These are phyloP conservation scores for Dipus sagitta DNA, from an alignment of 2,797 vertebrate genomes.

Conservation along the genomic window DNA sequence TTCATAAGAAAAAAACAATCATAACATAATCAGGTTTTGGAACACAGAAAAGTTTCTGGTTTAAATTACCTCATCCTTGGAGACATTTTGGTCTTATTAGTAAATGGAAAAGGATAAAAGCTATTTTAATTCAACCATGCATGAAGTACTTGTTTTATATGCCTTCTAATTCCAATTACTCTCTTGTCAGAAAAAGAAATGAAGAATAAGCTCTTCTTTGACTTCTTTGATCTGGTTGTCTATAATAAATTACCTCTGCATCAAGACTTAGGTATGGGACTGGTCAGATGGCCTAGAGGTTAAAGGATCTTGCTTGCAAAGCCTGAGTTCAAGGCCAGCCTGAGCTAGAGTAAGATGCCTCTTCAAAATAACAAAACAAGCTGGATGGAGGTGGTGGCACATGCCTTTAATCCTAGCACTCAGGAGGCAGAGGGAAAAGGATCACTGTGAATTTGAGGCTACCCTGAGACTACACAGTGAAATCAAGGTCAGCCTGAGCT, in stretches of 20 bases:
- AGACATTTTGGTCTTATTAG: background rate
- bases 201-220: background rate
- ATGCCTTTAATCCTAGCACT: too few species aligned
- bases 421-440: too few species aligned
- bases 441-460: too few species aligned
- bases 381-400: too few species aligned
- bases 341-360: too few species aligned
- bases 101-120: slow-evolving; percentile 3
- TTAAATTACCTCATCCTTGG: background rate
- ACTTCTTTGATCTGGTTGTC: slow-evolving; percentile 10
- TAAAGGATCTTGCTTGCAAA: too few species aligned
- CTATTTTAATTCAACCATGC: background rate
- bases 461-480: too few species aligned
- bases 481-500: too few species aligned
- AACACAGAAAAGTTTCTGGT: slow-evolving; percentile 3
- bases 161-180: slow-evolving; percentile 14
- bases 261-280: background rate
- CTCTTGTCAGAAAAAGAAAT: slow-evolving; percentile 3
- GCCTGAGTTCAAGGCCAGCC: too few species aligned
- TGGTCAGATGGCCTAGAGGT: too few species aligned
- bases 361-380: too few species aligned
- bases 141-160: background rate
- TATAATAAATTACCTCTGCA: background rate
- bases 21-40: slow-evolving; percentile 22
- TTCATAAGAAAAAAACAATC: background rate